Percentiles rank a stretch among this genome's conserved stretches.
Conservation (phyloP, 2,888 invertebrate genomes). For the Malacosoma neustria region DNA sequence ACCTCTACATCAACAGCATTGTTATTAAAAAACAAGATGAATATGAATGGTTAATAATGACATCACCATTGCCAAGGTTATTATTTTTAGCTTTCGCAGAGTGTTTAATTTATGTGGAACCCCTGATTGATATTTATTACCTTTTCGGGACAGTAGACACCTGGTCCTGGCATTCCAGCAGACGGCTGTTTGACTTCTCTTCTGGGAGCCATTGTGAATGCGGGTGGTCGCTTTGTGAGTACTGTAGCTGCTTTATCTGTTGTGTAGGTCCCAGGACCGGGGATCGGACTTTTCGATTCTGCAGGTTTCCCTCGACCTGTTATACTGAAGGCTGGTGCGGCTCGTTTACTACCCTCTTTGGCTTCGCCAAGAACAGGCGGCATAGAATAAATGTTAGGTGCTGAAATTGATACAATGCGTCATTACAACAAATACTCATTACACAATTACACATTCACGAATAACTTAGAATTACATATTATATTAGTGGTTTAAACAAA, state of each 20-base stretch:
- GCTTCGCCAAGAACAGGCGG: conserved; percentile 82
- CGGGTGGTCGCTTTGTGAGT: conserved; percentile 77
- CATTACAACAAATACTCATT: conserved; percentile 1
- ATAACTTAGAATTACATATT: too few species aligned
- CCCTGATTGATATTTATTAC: conserved; percentile 16
- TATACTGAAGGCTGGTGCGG: conserved; percentile 92
- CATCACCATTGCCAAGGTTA: background rate
- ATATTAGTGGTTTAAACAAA: too few species aligned
- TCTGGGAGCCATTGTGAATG: conserved; percentile 87
- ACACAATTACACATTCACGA: background rate
- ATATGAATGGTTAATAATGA: conserved; percentile 1
- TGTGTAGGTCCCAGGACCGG: conserved; percentile 88
- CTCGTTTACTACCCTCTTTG: conserved; percentile 71
- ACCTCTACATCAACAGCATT: background rate
- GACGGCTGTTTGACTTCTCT: conserved; percentile 49
- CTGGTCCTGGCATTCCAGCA: conserved; percentile 72
- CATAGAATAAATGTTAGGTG: conserved; percentile 92
- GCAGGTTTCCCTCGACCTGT: conserved; percentile 84
- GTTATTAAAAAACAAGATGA: background rate
- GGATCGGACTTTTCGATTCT: conserved; percentile 66
- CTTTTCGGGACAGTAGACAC: conserved; percentile 80
- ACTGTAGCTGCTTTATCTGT: conserved; percentile 71
- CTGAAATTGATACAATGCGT: conserved; percentile 58
- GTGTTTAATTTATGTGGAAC: background rate
- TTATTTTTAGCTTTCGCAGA: background rate